Base-by-base conservation (phyloP, 2,888 invertebrate genomes). In the Seira sanloemensis region DNA sequence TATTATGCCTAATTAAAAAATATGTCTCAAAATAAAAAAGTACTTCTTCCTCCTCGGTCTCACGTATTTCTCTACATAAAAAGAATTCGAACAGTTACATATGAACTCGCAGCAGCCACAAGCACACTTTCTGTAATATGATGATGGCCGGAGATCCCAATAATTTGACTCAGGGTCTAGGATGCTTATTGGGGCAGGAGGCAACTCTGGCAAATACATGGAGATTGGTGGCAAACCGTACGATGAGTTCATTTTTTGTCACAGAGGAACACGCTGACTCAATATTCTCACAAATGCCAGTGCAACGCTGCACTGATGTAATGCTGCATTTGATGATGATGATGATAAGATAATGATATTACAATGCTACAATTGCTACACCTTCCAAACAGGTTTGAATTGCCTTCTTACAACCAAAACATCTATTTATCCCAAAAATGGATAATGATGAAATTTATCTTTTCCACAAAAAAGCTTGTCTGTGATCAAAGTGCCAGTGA, bases 91-190 rank as follows among this genome's bases (percentile, higher is more conserved):
- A 88, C 88, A 89, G 67, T 86, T 87, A 87, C 88, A 89, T 71
- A 84, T 85, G 67, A 78, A 84, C 68, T 82, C 74, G 76, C 89
- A 89, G 73, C 89, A 89, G 66, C 86, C 86, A 78, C 89, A 89
- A 67, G 69, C 74, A 79, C 89, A 89, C 62, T 84, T 86, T 37
- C 84, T 74, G 62, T 75, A 2, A 23, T 58, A 68, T 16, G 66
- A 69, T 50, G 66, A 68, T 66, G 84, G 66, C n/a, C 69, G 16
- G 27, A 73, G 75, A 73, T 87, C 80, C 37, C 62, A 78, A 58
- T 68, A 69, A 21, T 87, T 79, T 65, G 85, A 75, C 19, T 86
- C 84, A 69, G 83, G 23, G 27, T 84, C 86, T 7, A 83, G 37
- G 9, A 86, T 79, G 18, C 54, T 75, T 19, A 86, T 54, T 19